Percentiles rank a stretch among this genome's conserved stretches.
phyloP scores from a whole-genome alignment of 2,888 invertebrate genomes.

The Taenaris catops region DNA sequence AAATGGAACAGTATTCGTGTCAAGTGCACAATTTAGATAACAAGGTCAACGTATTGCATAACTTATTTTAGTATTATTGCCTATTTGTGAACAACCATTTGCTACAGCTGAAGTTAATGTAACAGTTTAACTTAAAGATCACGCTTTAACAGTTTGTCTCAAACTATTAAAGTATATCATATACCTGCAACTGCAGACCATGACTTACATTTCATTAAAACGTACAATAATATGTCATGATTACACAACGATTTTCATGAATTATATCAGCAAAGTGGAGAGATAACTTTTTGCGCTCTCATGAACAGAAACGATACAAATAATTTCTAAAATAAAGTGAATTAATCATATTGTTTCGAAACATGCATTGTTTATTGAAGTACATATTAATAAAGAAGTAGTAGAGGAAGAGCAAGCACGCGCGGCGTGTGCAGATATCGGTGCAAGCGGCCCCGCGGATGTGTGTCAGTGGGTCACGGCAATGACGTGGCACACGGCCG shows the following conservation, averaged over 20 bases:
- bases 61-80: conserved; percentile 46
- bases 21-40: conserved; percentile 79
- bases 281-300: conserved; percentile 6
- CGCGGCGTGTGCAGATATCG: conserved; percentile 45
- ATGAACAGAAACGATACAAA: conserved; percentile 2
- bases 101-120: conserved; percentile 1
- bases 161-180: not conserved
- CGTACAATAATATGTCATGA: not conserved
- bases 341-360: not conserved
- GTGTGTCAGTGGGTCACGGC: conserved; percentile 85
- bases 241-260: conserved; percentile 8
- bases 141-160: not conserved
- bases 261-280: conserved; percentile 10
- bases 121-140: not conserved
- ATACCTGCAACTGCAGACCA: not conserved
- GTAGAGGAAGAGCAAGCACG: conserved; percentile 36
- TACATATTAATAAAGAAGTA: conserved; percentile 35
- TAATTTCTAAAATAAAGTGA: not conserved
- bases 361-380: conserved; percentile 4
- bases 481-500: conserved; percentile 81
- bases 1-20: conserved; percentile 77
- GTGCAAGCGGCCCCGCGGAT: conserved; percentile 81
- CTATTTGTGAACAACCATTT: conserved; percentile 20
- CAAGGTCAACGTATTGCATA: conserved; percentile 73
- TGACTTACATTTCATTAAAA: conserved; percentile 6